Base-by-base conservation (phyloP, 2,113 vertebrate genomes). In the Macrotis lagotis region DNA sequence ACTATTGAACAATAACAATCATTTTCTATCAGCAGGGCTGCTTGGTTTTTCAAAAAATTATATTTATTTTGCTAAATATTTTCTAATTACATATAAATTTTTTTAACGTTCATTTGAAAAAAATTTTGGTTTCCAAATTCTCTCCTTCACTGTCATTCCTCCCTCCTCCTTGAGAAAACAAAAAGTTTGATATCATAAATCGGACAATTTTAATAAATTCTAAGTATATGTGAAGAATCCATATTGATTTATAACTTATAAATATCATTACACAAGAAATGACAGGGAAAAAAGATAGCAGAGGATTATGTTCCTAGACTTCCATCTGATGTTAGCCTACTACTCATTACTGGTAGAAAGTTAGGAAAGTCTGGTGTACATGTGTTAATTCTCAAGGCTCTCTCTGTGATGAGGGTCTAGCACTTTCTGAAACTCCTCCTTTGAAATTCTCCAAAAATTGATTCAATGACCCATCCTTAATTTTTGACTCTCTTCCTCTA, bases 271-370 rank as follows among this genome's bases (percentile, higher is more conserved):
- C 51, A 88, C 51, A 96, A 8, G 5, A 91, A 93, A 89, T 19
- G 37, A 90, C 52, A 12, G 0, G 48, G 50, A 25, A 2, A n/a
- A n/a, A n/a, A n/a, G n/a, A 8, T 59, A 24, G 37, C 2, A 2
- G 91, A 19, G 50, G n/a, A 26, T 31, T 92, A 25, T 0, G 4
- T 28, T 50, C 88, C 37, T 16, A 0, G 10, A 50, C 50, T 48
- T 22, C 25, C 31, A 0, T 83, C 44, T 74, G 37, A 50, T 44
- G 44, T 51, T 19, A 12, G 90, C 49, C 8, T 2, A 8, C 59
- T 11, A 0, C 22, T 28, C 25, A 0, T 12, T 3, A 1, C 26
- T 16, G n/a, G 47, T 16, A 19, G 49, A 28, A 10, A 48, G 25
- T 24, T 0, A 0, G 31, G 90, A 11, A 25, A 0, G 0, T 83